These are phyloP conservation scores for Dipodomys spectabilis DNA, from an alignment of 2,113 vertebrate species.

Conservation along the genomic window DNA sequence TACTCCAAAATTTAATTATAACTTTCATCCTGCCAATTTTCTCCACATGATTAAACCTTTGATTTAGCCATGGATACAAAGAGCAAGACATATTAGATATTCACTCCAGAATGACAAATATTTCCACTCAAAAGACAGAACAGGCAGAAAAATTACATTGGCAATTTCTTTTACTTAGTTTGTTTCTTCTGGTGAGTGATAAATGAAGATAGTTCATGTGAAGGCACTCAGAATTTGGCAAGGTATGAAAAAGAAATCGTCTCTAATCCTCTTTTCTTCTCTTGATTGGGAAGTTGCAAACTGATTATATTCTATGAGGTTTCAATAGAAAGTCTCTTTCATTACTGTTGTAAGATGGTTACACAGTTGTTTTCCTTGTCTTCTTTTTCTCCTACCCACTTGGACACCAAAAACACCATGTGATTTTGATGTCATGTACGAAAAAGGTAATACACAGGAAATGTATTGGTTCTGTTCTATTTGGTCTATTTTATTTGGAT, in stretches of 20 bases:
- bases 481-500: conserved; percentile 69
- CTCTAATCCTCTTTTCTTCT: not conserved
- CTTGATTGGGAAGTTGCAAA: not conserved
- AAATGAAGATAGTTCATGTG: not conserved
- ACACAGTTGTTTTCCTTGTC: not conserved
- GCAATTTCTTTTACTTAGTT: not conserved
- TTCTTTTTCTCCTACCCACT: conserved; percentile 7
- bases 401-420: conserved; percentile 35
- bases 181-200: conserved; percentile 9
- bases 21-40: not conserved
- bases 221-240: conserved; percentile 12
- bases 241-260: conserved; percentile 15
- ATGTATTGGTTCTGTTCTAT: conserved; percentile 63
- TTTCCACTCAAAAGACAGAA: conserved; percentile 11
- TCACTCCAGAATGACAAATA: conserved; percentile 31
- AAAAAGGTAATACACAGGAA: conserved; percentile 8
- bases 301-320: not conserved
- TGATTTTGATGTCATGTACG: conserved; percentile 58
- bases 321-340: not conserved
- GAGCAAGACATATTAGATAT: not conserved
- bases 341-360: not conserved
- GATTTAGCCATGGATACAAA: not conserved
- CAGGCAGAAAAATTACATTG: not conserved
- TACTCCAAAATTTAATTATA: conserved; percentile 27
- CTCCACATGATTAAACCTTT: conserved; percentile 19